These are phyloP conservation scores for Wiebesia pumilae DNA, from an alignment of 1,140 invertebrate species.

Conservation along the genomic window DNA sequence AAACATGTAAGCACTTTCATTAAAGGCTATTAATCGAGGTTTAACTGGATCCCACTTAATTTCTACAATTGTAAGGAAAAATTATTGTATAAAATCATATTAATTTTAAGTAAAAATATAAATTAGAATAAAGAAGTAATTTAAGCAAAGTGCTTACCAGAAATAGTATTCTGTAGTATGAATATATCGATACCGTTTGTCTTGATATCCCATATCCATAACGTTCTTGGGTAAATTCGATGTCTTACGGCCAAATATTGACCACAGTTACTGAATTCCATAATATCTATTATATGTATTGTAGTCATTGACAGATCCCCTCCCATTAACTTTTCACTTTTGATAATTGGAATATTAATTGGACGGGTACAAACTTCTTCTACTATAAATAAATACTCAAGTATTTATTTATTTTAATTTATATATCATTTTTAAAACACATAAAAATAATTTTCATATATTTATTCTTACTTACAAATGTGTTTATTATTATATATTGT, in stretches of 20 bases:
- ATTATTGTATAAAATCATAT: neutral
- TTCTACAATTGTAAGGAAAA: constrained; percentile 57
- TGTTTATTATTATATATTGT: constrained; percentile 55
- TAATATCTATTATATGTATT: constrained; percentile 61
- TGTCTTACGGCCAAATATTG: constrained; percentile 69
- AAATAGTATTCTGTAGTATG: constrained; percentile 67
- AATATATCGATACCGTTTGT: constrained; percentile 68
- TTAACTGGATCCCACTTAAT: constrained; percentile 64
- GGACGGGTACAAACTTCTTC: constrained; percentile 67
- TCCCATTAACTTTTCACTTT: constrained; percentile 57
- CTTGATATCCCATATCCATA: constrained; percentile 71
- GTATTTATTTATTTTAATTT: neutral
- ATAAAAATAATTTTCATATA: constrained; percentile 34
- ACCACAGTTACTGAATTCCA: constrained; percentile 70
- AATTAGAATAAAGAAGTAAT: neutral
- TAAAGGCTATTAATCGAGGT: constrained; percentile 63
- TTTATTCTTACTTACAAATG: constrained; percentile 60
- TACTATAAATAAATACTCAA: constrained; percentile 58
- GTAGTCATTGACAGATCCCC: constrained; percentile 53
- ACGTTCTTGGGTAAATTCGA: constrained; percentile 68
- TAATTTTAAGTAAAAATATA: neutral
- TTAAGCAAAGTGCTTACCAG: constrained; percentile 57
- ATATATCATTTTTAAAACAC: constrained; percentile 9
- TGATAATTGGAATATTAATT: constrained; percentile 67
- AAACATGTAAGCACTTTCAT: constrained; percentile 63